Conservation (phyloP, 2,113 vertebrate genomes). For the Tauraco erythrolophus region DNA sequence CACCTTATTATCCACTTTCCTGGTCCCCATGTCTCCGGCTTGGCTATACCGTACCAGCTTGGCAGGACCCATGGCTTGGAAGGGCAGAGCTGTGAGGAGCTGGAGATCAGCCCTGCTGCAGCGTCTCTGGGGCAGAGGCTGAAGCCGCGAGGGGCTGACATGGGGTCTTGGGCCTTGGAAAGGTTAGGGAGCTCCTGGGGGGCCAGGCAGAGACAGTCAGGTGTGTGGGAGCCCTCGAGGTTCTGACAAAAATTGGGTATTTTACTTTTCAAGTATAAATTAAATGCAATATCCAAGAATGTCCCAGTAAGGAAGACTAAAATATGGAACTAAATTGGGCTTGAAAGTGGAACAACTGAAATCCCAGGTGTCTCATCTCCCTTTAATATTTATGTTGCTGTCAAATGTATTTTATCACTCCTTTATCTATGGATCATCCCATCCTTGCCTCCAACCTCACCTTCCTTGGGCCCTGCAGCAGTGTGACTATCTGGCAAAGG, state of each 20-base stretch:
- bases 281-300: background rate
- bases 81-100: background rate
- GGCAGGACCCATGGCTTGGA: fast-evolving
- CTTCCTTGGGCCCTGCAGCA: background rate
- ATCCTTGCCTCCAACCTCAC: background rate
- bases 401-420: background rate
- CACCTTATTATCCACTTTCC: background rate
- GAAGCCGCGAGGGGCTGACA: background rate
- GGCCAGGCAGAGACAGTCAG: background rate
- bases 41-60: background rate
- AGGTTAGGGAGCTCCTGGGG: background rate
- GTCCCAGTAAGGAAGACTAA: background rate
- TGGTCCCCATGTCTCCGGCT: background rate
- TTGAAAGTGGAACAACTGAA: background rate
- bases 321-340: background rate
- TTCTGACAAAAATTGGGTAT: background rate
- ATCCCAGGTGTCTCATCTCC: background rate
- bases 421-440: background rate
- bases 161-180: fast-evolving
- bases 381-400: background rate
- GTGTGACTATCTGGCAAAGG: background rate
- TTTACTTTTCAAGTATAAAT: background rate
- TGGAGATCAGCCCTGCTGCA: background rate
- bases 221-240: too few relatives aligned
- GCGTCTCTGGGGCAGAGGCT: background rate